Conservation (phyloP, 2,888 invertebrate genomes). For the Athalia circularis region DNA sequence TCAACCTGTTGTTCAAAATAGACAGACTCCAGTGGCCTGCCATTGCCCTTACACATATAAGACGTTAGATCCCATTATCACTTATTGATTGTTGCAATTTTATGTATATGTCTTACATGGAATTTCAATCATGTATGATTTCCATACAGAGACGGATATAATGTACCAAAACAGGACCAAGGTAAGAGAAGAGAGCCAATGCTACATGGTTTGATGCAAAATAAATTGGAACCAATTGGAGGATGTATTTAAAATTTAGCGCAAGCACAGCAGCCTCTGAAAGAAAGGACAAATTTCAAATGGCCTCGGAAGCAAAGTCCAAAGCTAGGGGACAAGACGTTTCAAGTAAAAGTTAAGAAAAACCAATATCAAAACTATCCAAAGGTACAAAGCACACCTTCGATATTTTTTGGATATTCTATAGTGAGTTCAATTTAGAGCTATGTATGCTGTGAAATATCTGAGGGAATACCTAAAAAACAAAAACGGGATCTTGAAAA, state of each 20-base stretch:
- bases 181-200: slow-evolving; percentile 4
- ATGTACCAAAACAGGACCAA: slow-evolving; percentile 16
- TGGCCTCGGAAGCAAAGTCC: slow-evolving; percentile 56
- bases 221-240: not conserved
- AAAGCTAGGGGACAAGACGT: slow-evolving; percentile 57
- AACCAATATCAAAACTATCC: slow-evolving; percentile 58
- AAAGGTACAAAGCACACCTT: slow-evolving; percentile 50
- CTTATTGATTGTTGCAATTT: not conserved
- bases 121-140: not conserved
- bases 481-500: slow-evolving; percentile 38
- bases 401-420: slow-evolving; percentile 18
- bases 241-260: slow-evolving; percentile 12
- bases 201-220: not conserved
- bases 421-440: slow-evolving; percentile 51
- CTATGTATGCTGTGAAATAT: slow-evolving; percentile 53
- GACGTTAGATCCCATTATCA: slow-evolving; percentile 11
- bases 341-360: slow-evolving; percentile 60
- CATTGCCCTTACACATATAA: slow-evolving; percentile 32
- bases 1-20: slow-evolving; percentile 15
- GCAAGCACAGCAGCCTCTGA: slow-evolving; percentile 38
- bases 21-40: slow-evolving; percentile 32
- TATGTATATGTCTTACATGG: not conserved
- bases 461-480: slow-evolving; percentile 59
- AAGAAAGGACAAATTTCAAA: slow-evolving; percentile 60
- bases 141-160: slow-evolving; percentile 3